Conservation (phyloP, 2,113 vertebrate genomes). For the Notarius quadriscutis region DNA sequence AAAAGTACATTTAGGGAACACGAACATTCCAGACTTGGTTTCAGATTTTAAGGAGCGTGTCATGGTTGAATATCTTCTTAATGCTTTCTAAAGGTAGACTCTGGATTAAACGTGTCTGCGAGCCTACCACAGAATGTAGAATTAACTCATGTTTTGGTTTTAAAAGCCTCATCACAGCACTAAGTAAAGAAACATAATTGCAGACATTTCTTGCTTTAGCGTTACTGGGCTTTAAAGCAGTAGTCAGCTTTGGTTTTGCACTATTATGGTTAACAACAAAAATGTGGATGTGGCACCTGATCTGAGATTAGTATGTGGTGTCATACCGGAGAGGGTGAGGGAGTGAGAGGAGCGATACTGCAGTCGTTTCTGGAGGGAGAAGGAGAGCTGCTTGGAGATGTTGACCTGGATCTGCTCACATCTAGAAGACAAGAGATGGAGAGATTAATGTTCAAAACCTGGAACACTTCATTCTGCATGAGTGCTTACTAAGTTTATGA, state of each 20-base stretch:
- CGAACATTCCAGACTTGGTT: conserved; percentile 1
- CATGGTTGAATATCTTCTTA: conserved; percentile 22
- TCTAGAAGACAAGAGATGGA: conserved; percentile 63
- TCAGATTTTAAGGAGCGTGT: not conserved
- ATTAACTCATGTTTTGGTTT: conserved; percentile 21
- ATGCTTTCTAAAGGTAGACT: conserved; percentile 14
- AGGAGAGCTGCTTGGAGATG: conserved; percentile 71
- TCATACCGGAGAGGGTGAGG: conserved; percentile 84
- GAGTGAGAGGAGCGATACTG: conserved; percentile 86
- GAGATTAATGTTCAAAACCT: not conserved
- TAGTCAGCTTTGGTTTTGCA: not conserved
- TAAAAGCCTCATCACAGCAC: conserved; percentile 20
- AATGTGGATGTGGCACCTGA: conserved; percentile 22
- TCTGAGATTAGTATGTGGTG: conserved; percentile 23
- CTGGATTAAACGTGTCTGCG: conserved; percentile 10
- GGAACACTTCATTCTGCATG: not conserved
- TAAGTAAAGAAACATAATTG: conserved; percentile 51
- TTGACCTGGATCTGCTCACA: conserved; percentile 68
- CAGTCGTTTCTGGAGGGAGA: conserved; percentile 81
- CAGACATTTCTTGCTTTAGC: conserved; percentile 21
- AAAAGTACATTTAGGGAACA: not conserved
- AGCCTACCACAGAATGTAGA: conserved; percentile 29
- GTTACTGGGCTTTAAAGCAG: conserved; percentile 21
- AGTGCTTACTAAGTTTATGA: not conserved
- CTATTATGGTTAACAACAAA: conserved; percentile 12